phyloP scores from a whole-genome alignment of 1,140 invertebrate species.

The Daktulosphaira vitifoliae region DNA sequence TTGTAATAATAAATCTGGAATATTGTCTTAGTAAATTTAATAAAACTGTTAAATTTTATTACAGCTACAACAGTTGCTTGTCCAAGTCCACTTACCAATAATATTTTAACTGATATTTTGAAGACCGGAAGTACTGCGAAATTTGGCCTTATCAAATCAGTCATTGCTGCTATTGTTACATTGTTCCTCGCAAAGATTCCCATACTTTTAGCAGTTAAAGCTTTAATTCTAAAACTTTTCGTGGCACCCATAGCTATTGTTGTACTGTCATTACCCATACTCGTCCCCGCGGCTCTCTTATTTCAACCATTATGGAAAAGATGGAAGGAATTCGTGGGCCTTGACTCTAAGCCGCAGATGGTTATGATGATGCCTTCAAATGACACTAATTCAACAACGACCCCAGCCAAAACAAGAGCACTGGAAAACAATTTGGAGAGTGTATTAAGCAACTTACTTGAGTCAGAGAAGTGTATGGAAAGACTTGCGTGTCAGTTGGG shows the following conservation, averaged over 20 bases:
- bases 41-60: no score
- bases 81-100: slow-evolving; percentile 14
- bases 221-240: slow-evolving; percentile 35
- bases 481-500: slow-evolving; percentile 37
- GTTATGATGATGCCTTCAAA: slow-evolving; percentile 19
- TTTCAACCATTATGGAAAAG: slow-evolving; percentile 31
- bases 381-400: slow-evolving; percentile 14
- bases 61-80: slow-evolving; percentile 16
- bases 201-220: slow-evolving; percentile 35
- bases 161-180: slow-evolving; percentile 29
- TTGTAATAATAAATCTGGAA: no score
- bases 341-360: slow-evolving; percentile 11
- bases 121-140: slow-evolving; percentile 15
- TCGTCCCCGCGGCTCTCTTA: slow-evolving; percentile 26
- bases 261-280: slow-evolving; percentile 28
- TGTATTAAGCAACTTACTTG: slow-evolving; percentile 29
- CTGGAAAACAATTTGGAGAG: slow-evolving; percentile 25
- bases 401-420: not conserved
- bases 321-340: slow-evolving; percentile 24
- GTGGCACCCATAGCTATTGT: slow-evolving; percentile 34
- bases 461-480: slow-evolving; percentile 36
- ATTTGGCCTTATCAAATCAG: slow-evolving; percentile 30
- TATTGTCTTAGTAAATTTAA: no score
- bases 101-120: slow-evolving; percentile 28
- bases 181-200: slow-evolving; percentile 37